These are phyloP conservation scores for Bactericera cockerelli DNA, from an alignment of 1,140 invertebrate genomes.

Conservation along the genomic window DNA sequence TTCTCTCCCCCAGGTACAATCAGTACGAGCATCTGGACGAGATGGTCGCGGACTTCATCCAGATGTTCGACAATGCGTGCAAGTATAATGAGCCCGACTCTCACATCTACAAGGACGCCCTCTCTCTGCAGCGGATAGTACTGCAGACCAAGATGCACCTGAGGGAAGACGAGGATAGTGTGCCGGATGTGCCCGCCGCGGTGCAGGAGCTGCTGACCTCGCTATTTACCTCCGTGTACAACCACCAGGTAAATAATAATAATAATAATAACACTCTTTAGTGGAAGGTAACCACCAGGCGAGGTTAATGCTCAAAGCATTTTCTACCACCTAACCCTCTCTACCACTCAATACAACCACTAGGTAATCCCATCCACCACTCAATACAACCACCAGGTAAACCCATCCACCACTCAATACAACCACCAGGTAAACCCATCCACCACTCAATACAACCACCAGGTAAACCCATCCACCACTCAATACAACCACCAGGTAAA, in stretches of 20 bases:
- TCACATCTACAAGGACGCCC: conserved; percentile 95
- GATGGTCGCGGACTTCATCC: conserved; percentile 77
- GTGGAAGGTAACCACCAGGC: too few species aligned
- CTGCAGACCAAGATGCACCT: conserved; percentile 85
- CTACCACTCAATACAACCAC: too few species aligned
- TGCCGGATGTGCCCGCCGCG: conserved; percentile 73
- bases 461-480: too few species aligned
- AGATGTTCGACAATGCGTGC: conserved; percentile 99
- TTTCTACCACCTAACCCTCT: too few species aligned
- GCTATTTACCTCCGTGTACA: conserved; percentile 85
- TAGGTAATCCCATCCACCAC: too few species aligned
- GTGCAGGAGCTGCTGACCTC: conserved; percentile 83
- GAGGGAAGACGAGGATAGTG: conserved; percentile 67
- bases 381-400: too few species aligned
- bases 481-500: too few species aligned
- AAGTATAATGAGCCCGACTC: conserved; percentile 99
- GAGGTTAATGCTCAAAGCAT: too few species aligned
- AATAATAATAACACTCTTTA: too few species aligned
- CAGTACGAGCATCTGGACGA: conserved; percentile 78
- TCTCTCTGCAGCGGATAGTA: conserved; percentile 77
- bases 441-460: too few species aligned
- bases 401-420: too few species aligned
- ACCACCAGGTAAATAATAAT: conserved; percentile 53
- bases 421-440: too few species aligned
- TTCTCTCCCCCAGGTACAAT: conserved; percentile 23